Base-by-base conservation (phyloP, 2,113 vertebrate genomes). In the Chiloscyllium plagiosum region DNA sequence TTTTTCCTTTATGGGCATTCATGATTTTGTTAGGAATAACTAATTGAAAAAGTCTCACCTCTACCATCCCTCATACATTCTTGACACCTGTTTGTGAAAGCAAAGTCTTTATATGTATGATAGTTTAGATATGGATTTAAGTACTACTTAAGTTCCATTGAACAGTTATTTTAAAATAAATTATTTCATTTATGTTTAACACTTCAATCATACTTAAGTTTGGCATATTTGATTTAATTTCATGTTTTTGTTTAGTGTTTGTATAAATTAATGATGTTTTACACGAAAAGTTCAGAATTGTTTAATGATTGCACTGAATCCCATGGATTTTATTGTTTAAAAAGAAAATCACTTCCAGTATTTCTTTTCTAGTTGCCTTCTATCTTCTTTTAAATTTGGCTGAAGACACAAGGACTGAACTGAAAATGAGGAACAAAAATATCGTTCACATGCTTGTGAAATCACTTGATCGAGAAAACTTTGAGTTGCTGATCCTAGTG, bases 351-450 rank as follows among this genome's bases (percentile, higher is more conserved):
- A 42, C 66, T 47, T 76, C 0, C 65, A 37, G 15, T 78, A 4
- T 96, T 50, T 78, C 42, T 94, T 33, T 50, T 70, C 65, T 52
- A 99, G 99, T 99, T 96, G 97, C 98, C 4, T 97, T 99, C 96
- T 99, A 98, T 97, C 97, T 99, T 96, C 98, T 99, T 96, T 97
- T 99, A 56, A 99, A 99, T 97, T 98, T 99, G 68, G 99, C 99
- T 66, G 99, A 99, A 96, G 99, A 99, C 95, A 98, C 98, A 0
- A 98, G 98, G 94, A 99, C 98, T 1, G 99, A 99, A 96, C 97
- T 99, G 97, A 99, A 99, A 97, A 99, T 99, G 98, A 98, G 98
- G 96, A 99, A 99, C 97, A 99, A 99, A 96, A 99, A 99, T 96
- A 98, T 99, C 61, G 98, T 99, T 47, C 98, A 98, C 95, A 98